Base-by-base conservation (phyloP, 2,888 invertebrate species). In the Cheilosia soror region DNA sequence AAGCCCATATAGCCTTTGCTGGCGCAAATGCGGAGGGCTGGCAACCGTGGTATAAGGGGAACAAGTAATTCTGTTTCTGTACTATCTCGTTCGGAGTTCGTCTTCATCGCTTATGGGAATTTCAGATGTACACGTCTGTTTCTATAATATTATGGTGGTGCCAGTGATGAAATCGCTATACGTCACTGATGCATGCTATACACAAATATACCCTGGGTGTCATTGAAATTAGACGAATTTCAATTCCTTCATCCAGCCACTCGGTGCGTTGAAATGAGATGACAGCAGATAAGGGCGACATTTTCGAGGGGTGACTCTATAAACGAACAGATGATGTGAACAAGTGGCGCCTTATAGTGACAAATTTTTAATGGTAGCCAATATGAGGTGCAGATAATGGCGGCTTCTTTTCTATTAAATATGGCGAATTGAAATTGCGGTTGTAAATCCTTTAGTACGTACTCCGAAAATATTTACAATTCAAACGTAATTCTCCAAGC, bases 81-180 rank as follows among this genome's bases (percentile, higher is more conserved):
- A 11, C 62, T 47, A 37, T 33, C 60, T 55, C 11, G 53, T 51
- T 53, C 11, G n/a, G 27, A 68, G 57, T 42, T 79, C 33, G 47
- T 60, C 76, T 66, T 80, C 66, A 85, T 81, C 66, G 81, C 80
- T 69, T 85, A 58, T 77, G 85, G 85, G 85, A 81, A 81, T 81
- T 85, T 80, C 66, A 47, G 72, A 76, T 72, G 49, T 49, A 62
- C 71, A 37, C 60, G 20, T 7, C 25, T 55, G 33, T 55, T 29
- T 44, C 20, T 7, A 47, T 47, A 37, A 37, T 37, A 37, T 66
- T 37, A 37, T 66, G 65, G 25, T 84, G 75, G 60, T 60, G 69
- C 57, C 49, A 55, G 62, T 72, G 72, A 77, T 63, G 81, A 60
- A 71, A 81, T 85, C 72, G 77, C 71, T 69, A 33, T 33, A 65